phyloP scores from a whole-genome alignment of 2,797 vertebrate species.

The Macroramphosus scolopax region DNA sequence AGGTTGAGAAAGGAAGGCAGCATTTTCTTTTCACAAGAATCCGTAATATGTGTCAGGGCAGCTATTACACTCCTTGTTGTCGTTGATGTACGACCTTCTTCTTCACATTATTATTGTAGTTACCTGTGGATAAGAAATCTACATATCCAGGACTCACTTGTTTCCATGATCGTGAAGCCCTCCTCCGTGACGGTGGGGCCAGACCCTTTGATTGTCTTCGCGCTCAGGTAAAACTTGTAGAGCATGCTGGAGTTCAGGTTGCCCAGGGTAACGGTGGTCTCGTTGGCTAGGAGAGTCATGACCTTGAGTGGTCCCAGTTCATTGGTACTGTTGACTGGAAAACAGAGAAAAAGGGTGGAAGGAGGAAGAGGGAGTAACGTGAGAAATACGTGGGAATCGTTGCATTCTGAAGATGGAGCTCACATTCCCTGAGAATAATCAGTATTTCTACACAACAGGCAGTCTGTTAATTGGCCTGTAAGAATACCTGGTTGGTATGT shows the following conservation, averaged over 20 bases:
- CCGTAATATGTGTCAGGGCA: too few species aligned
- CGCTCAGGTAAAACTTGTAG: conserved; percentile 91
- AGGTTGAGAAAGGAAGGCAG: conserved; percentile 7
- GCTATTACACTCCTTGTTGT: too few species aligned
- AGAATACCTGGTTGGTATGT: conserved; percentile 93
- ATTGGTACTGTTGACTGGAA: conserved; percentile 86
- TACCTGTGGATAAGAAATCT: background rate
- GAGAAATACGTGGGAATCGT: background rate
- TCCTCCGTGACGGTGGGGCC: conserved; percentile 85
- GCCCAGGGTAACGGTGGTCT: conserved; percentile 83
- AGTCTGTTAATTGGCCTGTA: too few species aligned
- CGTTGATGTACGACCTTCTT: too few species aligned
- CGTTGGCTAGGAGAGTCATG: conserved; percentile 83
- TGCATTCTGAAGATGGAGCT: too few species aligned
- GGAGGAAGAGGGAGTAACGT: background rate
- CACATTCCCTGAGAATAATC: too few species aligned
- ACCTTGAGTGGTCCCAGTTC: conserved; percentile 85
- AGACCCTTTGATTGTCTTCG: conserved; percentile 86
- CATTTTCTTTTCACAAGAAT: too few species aligned
- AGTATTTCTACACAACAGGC: too few species aligned
- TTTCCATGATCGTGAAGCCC: conserved; percentile 87
- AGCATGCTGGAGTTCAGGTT: conserved; percentile 89
- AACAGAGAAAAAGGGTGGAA: background rate
- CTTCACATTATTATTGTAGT: too few species aligned
- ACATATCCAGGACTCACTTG: conserved; percentile 79